Conservation (phyloP, 2,797 vertebrate genomes). For the Xiphophorus birchmanni region DNA sequence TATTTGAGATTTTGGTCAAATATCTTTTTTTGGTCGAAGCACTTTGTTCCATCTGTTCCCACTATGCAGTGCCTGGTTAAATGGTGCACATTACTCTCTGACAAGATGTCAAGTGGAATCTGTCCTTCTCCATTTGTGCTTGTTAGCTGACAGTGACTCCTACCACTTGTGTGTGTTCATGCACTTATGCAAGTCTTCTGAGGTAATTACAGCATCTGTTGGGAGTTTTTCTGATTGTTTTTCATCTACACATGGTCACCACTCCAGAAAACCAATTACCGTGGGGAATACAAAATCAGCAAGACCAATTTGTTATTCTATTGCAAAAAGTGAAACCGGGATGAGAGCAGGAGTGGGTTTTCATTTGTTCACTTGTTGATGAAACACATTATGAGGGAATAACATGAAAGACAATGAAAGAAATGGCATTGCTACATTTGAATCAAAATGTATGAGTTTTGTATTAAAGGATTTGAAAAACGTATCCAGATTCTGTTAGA, state of each 20-base stretch:
- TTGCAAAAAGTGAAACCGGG: constrained; percentile 60
- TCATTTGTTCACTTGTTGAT: constrained; percentile 49
- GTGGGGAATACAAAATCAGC: constrained; percentile 75
- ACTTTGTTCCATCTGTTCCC: constrained; percentile 9
- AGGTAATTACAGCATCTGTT: constrained; percentile 88
- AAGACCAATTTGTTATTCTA: constrained; percentile 71
- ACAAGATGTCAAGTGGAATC: constrained; percentile 54
- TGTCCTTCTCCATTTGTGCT: constrained; percentile 49
- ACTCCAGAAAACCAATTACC: constrained; percentile 86
- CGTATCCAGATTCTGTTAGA: not conserved
- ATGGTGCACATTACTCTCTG: constrained; percentile 40
- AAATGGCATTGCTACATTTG: not conserved
- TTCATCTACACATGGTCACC: constrained; percentile 86
- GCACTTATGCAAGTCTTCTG: constrained; percentile 71
- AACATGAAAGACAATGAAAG: constrained; percentile 16
- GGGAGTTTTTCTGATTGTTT: constrained; percentile 84
- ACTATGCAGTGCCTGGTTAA: constrained; percentile 19
- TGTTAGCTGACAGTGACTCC: constrained; percentile 60
- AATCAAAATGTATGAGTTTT: not conserved
- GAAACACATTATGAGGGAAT: constrained; percentile 32
- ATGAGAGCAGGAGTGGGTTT: constrained; percentile 43
- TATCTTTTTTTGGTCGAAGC: not conserved
- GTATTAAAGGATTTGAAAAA: constrained; percentile 1
- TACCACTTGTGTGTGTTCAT: constrained; percentile 55
- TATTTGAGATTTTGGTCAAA: not conserved